Percentiles rank a stretch among this genome's conserved stretches.
These are phyloP conservation scores for Thomomys bottae DNA, from an alignment of 2,113 vertebrate species.

Conservation along the genomic window DNA sequence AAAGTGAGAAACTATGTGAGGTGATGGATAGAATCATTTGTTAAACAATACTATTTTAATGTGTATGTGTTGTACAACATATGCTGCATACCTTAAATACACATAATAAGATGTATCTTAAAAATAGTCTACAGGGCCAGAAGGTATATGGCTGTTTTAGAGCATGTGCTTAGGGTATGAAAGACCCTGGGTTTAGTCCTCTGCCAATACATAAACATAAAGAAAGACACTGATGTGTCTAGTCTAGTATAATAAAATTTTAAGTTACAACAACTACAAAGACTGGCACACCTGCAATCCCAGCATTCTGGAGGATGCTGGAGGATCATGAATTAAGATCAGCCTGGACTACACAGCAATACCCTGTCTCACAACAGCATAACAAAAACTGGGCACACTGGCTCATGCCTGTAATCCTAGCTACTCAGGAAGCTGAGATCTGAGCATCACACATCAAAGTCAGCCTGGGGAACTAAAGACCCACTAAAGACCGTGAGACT, in stretches of 20 bases:
- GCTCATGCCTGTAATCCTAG: too few relatives aligned
- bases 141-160: neutral
- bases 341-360: too few relatives aligned
- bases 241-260: neutral
- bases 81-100: neutral
- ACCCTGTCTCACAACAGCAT: too few relatives aligned
- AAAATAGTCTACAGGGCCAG: neutral
- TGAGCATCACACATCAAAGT: too few relatives aligned
- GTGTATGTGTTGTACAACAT: neutral
- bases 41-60: neutral
- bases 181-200: neutral
- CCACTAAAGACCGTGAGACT: too few relatives aligned
- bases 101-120: neutral
- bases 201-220: neutral
- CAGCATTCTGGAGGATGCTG: neutral
- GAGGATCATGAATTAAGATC: too few relatives aligned
- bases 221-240: neutral
- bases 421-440: too few relatives aligned
- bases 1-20: neutral
- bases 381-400: too few relatives aligned
- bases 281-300: too few relatives aligned
- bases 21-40: neutral
- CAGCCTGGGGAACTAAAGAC: too few relatives aligned
- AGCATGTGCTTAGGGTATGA: neutral
- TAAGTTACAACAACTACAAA: neutral